Conservation (phyloP, 2,888 invertebrate species). For the Tetanocera ferruginea region DNA sequence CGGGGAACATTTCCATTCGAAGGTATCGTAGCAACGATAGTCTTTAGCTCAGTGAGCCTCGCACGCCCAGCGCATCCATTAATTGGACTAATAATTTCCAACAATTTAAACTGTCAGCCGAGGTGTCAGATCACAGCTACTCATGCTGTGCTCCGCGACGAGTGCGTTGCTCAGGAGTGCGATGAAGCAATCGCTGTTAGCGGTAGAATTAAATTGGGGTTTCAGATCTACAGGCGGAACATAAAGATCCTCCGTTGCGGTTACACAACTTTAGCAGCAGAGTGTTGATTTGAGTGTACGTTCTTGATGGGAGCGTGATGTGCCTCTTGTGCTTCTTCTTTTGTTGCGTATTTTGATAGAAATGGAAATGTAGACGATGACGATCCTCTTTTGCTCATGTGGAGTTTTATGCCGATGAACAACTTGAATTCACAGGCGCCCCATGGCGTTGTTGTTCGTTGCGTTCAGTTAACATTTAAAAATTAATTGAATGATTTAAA, state of each 20-base stretch:
- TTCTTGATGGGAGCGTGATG: not conserved
- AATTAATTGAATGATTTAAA: slow-evolving; percentile 3
- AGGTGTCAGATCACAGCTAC: slow-evolving; percentile 71
- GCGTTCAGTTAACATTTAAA: not conserved
- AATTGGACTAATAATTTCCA: slow-evolving; percentile 67
- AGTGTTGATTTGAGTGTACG: slow-evolving; percentile 3
- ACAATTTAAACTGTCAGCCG: slow-evolving; percentile 68
- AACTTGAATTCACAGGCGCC: slow-evolving; percentile 1
- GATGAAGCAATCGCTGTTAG: not conserved
- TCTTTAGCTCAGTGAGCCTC: slow-evolving; percentile 43
- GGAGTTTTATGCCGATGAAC: not conserved
- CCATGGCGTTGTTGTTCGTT: not conserved
- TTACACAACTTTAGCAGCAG: not conserved
- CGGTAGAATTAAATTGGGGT: slow-evolving; percentile 11
- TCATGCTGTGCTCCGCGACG: slow-evolving; percentile 64
- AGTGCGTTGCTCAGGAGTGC: not conserved
- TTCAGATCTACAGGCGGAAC: slow-evolving; percentile 5
- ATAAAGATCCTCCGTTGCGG: not conserved
- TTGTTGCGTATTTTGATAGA: no score
- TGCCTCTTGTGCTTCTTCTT: not conserved
- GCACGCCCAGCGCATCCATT: slow-evolving; percentile 46
- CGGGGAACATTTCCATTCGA: slow-evolving; percentile 7
- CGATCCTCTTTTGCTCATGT: not conserved
- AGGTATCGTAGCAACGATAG: not conserved
- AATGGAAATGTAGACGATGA: not conserved